A percentile compares a stretch with the other conserved stretches of the same genome.
phyloP scores from a whole-genome alignment of 2,888 invertebrate species.

The Bursaphelenchus okinawaensis region DNA sequence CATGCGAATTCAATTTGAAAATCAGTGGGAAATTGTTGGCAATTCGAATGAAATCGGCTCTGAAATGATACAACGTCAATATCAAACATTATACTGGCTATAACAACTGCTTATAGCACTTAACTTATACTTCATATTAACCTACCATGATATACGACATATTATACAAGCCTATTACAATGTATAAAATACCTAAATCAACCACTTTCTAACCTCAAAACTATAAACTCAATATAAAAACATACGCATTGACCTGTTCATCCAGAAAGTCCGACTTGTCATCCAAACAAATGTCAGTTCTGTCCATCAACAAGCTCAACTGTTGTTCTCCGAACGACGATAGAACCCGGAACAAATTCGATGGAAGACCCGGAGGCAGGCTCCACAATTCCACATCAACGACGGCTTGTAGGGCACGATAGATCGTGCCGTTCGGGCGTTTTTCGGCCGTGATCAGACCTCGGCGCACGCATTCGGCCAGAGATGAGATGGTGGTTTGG shows the following conservation, averaged over 20 bases:
- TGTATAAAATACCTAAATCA: too few relatives aligned
- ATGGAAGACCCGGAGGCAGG: slow-evolving; percentile 1
- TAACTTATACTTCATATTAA: too few relatives aligned
- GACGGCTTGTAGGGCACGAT: background rate
- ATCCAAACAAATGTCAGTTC: background rate
- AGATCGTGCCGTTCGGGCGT: background rate
- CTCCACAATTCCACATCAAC: background rate
- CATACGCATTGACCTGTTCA: background rate
- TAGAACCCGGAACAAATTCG: slow-evolving; percentile 3
- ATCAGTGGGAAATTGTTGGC: slow-evolving; percentile 6
- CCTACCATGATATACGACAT: too few relatives aligned
- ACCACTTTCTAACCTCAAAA: too few relatives aligned
- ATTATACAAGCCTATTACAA: too few relatives aligned
- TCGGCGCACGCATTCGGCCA: background rate
- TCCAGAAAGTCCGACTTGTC: background rate
- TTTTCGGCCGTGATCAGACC: background rate
- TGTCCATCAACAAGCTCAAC: background rate
- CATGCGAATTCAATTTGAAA: slow-evolving; percentile 1
- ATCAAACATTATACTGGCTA: too few relatives aligned
- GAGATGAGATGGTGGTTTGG: background rate
- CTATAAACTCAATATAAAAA: background rate
- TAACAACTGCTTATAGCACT: too few relatives aligned
- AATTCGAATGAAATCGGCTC: slow-evolving; percentile 4
- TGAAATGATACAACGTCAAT: too few relatives aligned
- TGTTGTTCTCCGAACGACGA: background rate